Evolutionary conservation across 1,140 invertebrate genomes (phyloP).

Genomic region (Trypoxylus dichotomus): DNA sequence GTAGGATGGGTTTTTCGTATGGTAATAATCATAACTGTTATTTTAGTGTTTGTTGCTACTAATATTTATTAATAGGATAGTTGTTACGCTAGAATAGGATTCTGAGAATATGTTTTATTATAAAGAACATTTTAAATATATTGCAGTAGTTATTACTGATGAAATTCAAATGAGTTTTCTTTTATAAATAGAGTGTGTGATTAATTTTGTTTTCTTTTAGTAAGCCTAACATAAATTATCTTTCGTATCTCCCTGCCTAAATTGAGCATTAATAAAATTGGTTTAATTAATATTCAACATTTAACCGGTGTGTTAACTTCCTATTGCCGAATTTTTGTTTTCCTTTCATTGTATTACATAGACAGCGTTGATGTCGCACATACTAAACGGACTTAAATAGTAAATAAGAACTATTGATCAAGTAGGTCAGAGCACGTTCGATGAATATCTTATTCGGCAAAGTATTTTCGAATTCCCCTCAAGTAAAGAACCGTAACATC

Average conservation of each 20-base stretch:
- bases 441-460: not conserved
- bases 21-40: not conserved
- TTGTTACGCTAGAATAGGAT: not conserved
- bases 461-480: not conserved
- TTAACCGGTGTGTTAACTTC: not conserved
- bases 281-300: slow-evolving; percentile 16
- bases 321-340: slow-evolving; percentile 15
- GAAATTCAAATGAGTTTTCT: not conserved
- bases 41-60: not conserved
- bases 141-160: not conserved
- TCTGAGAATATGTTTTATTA: not conserved
- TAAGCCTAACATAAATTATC: not conserved
- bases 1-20: not conserved
- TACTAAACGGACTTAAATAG: not conserved
- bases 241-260: not conserved
- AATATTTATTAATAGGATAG: not conserved
- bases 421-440: not conserved
- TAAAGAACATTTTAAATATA: not conserved
- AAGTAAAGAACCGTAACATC: not conserved
- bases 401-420: not conserved
- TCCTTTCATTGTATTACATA: slow-evolving; percentile 21
- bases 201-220: no score
- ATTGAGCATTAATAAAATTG: not conserved
- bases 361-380: not conserved
- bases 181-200: not conserved